phyloP scores from a whole-genome alignment of 2,888 invertebrate species.

The Antheraea yamamai region DNA sequence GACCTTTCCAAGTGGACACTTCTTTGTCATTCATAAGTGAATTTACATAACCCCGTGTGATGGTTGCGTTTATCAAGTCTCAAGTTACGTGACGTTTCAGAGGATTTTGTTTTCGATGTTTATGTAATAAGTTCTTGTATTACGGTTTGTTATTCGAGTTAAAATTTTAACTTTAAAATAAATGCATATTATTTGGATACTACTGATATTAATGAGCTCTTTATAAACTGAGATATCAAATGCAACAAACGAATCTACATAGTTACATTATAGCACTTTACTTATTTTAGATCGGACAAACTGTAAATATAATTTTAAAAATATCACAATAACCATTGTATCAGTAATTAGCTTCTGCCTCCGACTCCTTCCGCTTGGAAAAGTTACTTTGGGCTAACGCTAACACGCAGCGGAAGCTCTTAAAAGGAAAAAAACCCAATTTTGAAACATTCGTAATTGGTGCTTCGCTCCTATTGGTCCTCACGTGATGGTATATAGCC shows the following conservation, averaged over 20 bases:
- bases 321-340: not conserved
- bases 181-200: not conserved
- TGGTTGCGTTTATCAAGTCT: constrained; percentile 1
- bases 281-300: not conserved
- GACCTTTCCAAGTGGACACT: constrained; percentile 33
- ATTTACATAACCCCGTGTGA: constrained; percentile 34
- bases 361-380: no score
- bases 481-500: no score
- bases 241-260: no score
- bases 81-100: not conserved
- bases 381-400: no score
- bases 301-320: not conserved
- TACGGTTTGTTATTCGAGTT: not conserved
- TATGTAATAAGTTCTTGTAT: not conserved
- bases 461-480: no score
- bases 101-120: constrained; percentile 2
- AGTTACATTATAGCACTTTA: no score
- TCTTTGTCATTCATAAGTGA: constrained; percentile 34
- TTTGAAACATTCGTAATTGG: no score
- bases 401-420: no score
- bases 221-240: no score
- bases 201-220: no score
- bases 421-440: no score
- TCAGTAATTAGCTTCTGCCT: not conserved
- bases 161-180: not conserved